phyloP scores from a whole-genome alignment of 2,888 invertebrate genomes.

The Sphinx pinastri region DNA sequence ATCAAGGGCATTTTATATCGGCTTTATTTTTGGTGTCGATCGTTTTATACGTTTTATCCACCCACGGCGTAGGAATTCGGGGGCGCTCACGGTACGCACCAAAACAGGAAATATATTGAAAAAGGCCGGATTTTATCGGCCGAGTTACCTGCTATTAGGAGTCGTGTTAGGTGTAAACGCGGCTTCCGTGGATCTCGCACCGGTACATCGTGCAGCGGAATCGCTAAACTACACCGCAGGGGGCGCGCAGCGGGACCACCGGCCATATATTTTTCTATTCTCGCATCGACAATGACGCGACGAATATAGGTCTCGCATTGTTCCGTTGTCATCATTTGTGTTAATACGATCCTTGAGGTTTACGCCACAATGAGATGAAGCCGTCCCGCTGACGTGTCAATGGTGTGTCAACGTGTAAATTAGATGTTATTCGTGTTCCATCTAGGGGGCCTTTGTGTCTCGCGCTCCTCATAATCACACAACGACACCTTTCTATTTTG shows the following conservation, averaged over 20 bases:
- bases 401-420: slow-evolving; percentile 81
- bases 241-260: slow-evolving; percentile 69
- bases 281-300: slow-evolving; percentile 70
- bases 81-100: slow-evolving; percentile 72
- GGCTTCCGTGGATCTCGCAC: slow-evolving; percentile 70
- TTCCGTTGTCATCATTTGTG: slow-evolving; percentile 81
- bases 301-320: slow-evolving; percentile 72
- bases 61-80: slow-evolving; percentile 78
- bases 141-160: slow-evolving; percentile 82
- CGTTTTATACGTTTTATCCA: slow-evolving; percentile 80
- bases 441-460: slow-evolving; percentile 75
- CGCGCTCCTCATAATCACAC: slow-evolving; percentile 57
- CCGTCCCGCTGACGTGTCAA: slow-evolving; percentile 73
- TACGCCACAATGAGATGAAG: slow-evolving; percentile 80
- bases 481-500: slow-evolving; percentile 34
- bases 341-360: slow-evolving; percentile 83
- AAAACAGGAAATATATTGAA: slow-evolving; percentile 81
- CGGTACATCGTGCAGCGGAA: slow-evolving; percentile 42
- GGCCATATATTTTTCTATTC: slow-evolving; percentile 80
- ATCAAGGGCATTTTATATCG: slow-evolving; percentile 80
- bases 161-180: slow-evolving; percentile 79
- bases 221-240: slow-evolving; percentile 75
- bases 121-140: slow-evolving; percentile 79
- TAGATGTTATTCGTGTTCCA: slow-evolving; percentile 75
- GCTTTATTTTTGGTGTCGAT: slow-evolving; percentile 76